Evolutionary conservation across 2,797 vertebrate species (phyloP), one percentile per base, ranked within the genome.

Genomic region (Tinamus major): DNA sequence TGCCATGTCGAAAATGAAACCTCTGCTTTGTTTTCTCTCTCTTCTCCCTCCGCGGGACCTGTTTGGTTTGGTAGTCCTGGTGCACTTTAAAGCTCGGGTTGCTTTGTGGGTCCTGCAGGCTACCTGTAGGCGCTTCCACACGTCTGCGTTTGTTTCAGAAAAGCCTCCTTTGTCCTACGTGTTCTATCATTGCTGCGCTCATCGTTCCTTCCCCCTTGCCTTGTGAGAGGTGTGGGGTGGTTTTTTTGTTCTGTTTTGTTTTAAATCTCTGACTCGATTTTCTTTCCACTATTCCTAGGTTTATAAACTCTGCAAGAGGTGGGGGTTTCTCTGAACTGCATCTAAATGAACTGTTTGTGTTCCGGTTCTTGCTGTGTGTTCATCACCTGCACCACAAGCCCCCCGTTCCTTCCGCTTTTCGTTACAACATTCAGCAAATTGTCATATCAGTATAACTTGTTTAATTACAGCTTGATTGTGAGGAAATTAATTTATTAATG

Each of bases 401-500:
- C 33, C 33, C 24, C 37, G 35, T 55, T 83, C 79, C 65, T 81
- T 87, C 51, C 79, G 70, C 70, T 86, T 91, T 83, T 92, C 86
- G 62, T 84, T 87, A 27, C 10, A 92, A 37, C 46, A 59, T 68
- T 80, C 41, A 62, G 83, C 81, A 59, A 79, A 81, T 20, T 76
- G 18, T 65, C 41, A 27, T 85, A 21, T 55, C 5, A 3, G 13
- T 81, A 37, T 88, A 79, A 92, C 69, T 94, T 94, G 89, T 87
- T 92, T 70, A 85, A 89, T 68, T 93, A 75, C 46, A 88, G 59
- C 39, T 83, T 84, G 77, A 81, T 69, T 70, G 70, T 59, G 67
- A 94, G 65, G 79, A 69, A 72, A 81, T 93, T 91, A 85, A 67
- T 91, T 94, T 82, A 62, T 82, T 85, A 86, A 85, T 65, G 44